phyloP scores from a whole-genome alignment of 64 coral and sea anemone genomes.

The Stichodactyla mertensii region DNA sequence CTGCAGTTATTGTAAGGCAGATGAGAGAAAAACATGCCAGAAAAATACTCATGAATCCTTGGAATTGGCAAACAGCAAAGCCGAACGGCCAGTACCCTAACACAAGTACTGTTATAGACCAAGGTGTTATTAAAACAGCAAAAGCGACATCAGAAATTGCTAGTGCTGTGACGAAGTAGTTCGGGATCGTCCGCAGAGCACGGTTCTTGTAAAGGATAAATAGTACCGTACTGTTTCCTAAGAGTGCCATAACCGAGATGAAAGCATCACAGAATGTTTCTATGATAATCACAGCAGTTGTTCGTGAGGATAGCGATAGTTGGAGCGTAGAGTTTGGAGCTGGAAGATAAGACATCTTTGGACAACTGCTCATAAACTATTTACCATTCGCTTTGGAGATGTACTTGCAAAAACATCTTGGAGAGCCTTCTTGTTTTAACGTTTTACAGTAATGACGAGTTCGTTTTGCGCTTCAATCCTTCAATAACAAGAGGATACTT shows the following conservation, averaged over 20 bases:
- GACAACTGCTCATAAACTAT: background rate
- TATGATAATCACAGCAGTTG: conserved; percentile 16
- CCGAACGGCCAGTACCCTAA: conserved; percentile 26
- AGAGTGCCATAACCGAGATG: conserved; percentile 26
- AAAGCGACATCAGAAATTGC: conserved; percentile 42
- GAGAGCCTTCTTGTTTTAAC: background rate
- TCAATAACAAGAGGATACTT: too few species aligned
- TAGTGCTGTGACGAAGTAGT: conserved; percentile 50
- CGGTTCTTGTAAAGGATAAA: conserved; percentile 50
- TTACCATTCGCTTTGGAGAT: too few species aligned
- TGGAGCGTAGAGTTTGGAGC: background rate
- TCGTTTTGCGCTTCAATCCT: too few species aligned
- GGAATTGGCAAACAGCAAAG: conserved; percentile 41
- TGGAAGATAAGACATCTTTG: conserved; percentile 1
- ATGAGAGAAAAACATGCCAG: conserved; percentile 23
- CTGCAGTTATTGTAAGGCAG: conserved; percentile 31
- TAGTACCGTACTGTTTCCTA: conserved; percentile 41
- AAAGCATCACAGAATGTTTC: conserved; percentile 23
- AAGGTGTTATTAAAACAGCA: conserved; percentile 12
- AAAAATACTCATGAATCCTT: conserved; percentile 46
- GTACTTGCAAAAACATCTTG: background rate
- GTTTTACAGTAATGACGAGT: background rate
- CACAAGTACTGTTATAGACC: conserved; percentile 7
- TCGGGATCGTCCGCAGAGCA: conserved; percentile 33
- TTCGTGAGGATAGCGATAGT: background rate